Evolutionary conservation across 1,140 invertebrate species (phyloP), one percentile per base, ranked within the genome.

Genomic region (Drosophila bocki): DNA sequence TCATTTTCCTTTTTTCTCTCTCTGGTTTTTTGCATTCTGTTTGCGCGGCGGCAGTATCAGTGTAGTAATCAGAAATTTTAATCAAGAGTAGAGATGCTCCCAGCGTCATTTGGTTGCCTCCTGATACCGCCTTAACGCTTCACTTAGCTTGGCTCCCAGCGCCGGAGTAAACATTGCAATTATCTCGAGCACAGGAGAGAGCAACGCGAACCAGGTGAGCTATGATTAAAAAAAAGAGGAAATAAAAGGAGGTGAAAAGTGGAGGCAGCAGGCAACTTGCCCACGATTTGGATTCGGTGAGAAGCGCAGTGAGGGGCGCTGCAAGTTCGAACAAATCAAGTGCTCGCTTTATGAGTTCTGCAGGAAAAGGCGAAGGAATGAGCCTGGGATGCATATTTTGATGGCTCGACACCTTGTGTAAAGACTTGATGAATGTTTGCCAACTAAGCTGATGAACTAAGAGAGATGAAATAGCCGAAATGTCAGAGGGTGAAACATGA

Each of bases 51-150:
- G 53, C 63, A 39, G 63, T 90, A 88, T 88, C 84, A 78, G 84
- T 84, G 68, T 77, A 82, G 86, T 91, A 91, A 91, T 91, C 87
- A 91, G 87, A 91, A 91, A 91, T 91, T 91, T 91, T 91, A 91
- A 91, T 91, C 87, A 91, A 91, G 83, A 84, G 85, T 48, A 62
- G 56, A 50, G 53, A 48, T 67, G 61, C 59, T 60, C 45, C 47
- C 53, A 51, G 42, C 68, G 69, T 71, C 69, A 71, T 70, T 64
- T 39, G 35, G 19, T 56, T 63, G 47, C 56, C 44, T 69, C 53
- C 68, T 60, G 61, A 53, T 37, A 74, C 84, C 69, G 80, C 84
- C 84, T 84, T 87, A 87, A 87, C 84, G 84, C 84, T 87, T 87
- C 84, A 87, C 84, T 87, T 87, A 90, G 61, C 75, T 17, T 42